Conservation (phyloP, 2,113 vertebrate genomes). For the Oreotrochilus melanogaster region DNA sequence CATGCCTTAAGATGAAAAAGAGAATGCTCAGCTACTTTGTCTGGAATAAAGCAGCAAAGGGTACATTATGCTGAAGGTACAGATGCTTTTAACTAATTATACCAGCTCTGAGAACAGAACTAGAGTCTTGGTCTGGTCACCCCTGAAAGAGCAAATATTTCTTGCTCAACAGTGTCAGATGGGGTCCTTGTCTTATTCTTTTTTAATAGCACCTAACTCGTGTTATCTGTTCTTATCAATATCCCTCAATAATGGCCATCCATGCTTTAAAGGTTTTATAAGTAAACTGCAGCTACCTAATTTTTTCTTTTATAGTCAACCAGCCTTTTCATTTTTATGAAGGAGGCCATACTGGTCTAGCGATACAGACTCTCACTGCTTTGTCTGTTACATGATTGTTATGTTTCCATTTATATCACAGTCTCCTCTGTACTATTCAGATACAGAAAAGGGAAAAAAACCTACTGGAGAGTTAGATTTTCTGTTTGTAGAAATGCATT, state of each 20-base stretch:
- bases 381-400: constrained; percentile 65
- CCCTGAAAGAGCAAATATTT: background rate
- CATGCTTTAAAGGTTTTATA: constrained; percentile 9
- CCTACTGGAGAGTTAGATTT: constrained; percentile 34
- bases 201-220: background rate
- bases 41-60: constrained; percentile 5
- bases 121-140: background rate
- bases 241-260: background rate
- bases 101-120: background rate
- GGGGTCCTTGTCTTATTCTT: background rate
- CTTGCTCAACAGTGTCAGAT: background rate
- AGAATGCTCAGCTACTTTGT: constrained; percentile 15
- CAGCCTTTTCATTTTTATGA: constrained; percentile 44
- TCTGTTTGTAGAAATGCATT: constrained; percentile 66
- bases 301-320: constrained; percentile 39
- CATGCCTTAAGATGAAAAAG: background rate
- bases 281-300: constrained; percentile 60
- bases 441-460: constrained; percentile 22
- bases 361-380: constrained; percentile 39
- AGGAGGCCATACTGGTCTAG: background rate
- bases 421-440: constrained; percentile 54
- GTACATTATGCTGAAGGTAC: background rate
- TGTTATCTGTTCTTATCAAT: background rate
- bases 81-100: background rate
- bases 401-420: constrained; percentile 66